These are phyloP conservation scores for Agonum fuliginosum DNA, from an alignment of 2,888 invertebrate genomes.

Conservation along the genomic window DNA sequence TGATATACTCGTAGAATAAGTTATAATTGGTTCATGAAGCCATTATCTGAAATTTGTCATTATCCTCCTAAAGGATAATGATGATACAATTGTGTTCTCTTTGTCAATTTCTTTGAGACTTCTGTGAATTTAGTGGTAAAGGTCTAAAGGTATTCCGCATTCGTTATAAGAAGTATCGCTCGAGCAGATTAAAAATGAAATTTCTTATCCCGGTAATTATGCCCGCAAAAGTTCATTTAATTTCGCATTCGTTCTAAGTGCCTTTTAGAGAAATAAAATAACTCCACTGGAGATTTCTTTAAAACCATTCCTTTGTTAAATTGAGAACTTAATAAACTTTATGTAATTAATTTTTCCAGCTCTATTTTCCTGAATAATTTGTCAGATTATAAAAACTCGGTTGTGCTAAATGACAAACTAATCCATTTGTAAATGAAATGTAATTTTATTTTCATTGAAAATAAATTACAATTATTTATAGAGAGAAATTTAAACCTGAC, in stretches of 20 bases:
- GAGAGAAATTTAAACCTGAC: conserved; percentile 2
- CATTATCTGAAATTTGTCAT: no score
- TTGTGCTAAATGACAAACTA: neutral
- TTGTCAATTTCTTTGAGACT: no score
- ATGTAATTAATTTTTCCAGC: conserved; percentile 34
- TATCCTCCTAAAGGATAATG: no score
- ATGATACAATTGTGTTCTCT: no score
- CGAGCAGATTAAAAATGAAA: conserved; percentile 20
- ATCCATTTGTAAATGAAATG: conserved; percentile 28
- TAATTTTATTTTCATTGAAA: neutral
- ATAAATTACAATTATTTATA: conserved; percentile 25
- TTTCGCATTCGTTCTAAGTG: conserved; percentile 17
- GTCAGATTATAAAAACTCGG: neutral
- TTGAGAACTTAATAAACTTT: conserved; percentile 38
- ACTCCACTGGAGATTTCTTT: conserved; percentile 28
- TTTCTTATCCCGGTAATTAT: conserved; percentile 17
- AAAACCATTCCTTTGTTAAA: conserved; percentile 36
- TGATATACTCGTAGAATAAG: no score
- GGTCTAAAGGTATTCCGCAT: neutral
- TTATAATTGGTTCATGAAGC: no score
- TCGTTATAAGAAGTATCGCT: neutral
- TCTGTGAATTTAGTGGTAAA: no score
- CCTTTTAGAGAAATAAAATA: conserved; percentile 30
- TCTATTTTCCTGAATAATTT: neutral
- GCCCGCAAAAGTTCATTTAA: conserved; percentile 20